Base-by-base conservation (phyloP, 2,113 vertebrate species). In the Saguinus imperator region DNA sequence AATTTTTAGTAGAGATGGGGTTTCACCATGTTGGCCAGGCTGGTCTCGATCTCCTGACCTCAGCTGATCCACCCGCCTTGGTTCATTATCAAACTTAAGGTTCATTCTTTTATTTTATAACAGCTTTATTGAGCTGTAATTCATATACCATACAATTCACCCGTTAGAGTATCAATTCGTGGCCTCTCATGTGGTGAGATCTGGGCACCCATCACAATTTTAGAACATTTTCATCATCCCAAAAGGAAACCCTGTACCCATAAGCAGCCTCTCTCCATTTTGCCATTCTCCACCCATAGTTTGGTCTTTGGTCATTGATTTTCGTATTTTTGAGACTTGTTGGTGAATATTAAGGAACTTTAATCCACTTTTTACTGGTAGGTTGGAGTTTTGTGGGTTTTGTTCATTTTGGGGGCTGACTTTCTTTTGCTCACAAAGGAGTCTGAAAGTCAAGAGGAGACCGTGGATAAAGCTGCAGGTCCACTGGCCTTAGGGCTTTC, bases 101-200 rank as follows among this genome's bases (percentile, higher is more conserved):
- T 75, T 21, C 40, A 37, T 21, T 91, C 11, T 86, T 45, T 81
- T 72, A 32, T 58, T 58, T 17, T 2, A 58, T 87, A 35, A 55
- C 37, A 89, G 52, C 10, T 35, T 37, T 32, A 52, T 64, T 48
- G 32, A 35, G 43, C 18, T 55, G 17, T 23, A 76, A 91, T 23
- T 83, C 70, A 43, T 14, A 8, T 10, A 17, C n/a, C 23, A 0
- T 8, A 23, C 73, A 8, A 29, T 32, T 52, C 75, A 57, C 27
- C 20, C 37, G 0, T 6, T 20, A 14, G 21, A 29, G 48, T 4
- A 17, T 18, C 2, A 0, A 0, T 7, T 40, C 3, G 3, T 7
- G 37, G 48, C 12, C 48, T 50, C 18, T 58, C 10, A 1, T 0
- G 32, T 6, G 29, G 14, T 43, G 55, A 27, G 35, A 2, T 5